Evolutionary conservation across 2,888 invertebrate species (phyloP).

Genomic region (Hydroisotoma schaefferi): DNA sequence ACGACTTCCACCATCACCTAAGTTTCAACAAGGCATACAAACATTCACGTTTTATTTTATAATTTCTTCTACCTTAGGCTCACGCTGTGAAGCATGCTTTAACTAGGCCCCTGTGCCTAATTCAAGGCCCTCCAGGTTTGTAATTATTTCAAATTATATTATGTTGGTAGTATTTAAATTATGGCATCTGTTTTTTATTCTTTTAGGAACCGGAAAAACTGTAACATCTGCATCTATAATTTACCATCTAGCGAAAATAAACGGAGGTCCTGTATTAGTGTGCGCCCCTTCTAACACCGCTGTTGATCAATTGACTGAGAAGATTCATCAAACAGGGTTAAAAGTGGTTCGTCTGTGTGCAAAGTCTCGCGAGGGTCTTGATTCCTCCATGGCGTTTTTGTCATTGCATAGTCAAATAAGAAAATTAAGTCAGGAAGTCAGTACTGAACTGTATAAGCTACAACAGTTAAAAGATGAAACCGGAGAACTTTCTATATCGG

Average conservation of each 20-base stretch:
- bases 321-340: constrained; percentile 94
- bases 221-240: constrained; percentile 99
- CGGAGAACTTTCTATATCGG: constrained; percentile 91
- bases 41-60: not conserved
- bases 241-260: constrained; percentile 90
- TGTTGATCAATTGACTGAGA: constrained; percentile 97
- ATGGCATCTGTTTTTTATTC: constrained; percentile 51
- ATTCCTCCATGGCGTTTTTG: constrained; percentile 93
- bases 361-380: constrained; percentile 96
- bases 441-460: constrained; percentile 88
- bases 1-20: not conserved
- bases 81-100: constrained; percentile 98
- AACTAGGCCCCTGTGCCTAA: constrained; percentile 89
- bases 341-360: constrained; percentile 92
- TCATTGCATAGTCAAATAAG: constrained; percentile 96
- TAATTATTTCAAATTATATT: not conserved
- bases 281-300: constrained; percentile 99
- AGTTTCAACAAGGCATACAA: not conserved
- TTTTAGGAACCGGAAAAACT: constrained; percentile 97
- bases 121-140: constrained; percentile 71
- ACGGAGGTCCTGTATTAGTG: constrained; percentile 82
- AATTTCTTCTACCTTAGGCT: constrained; percentile 58
- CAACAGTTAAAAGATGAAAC: constrained; percentile 97
- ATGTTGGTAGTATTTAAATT: constrained; percentile 1
- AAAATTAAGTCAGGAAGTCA: constrained; percentile 75